Percentiles rank a stretch among this genome's conserved stretches.
phyloP scores from a whole-genome alignment of 2,888 invertebrate species.

The Andrena camellia region DNA sequence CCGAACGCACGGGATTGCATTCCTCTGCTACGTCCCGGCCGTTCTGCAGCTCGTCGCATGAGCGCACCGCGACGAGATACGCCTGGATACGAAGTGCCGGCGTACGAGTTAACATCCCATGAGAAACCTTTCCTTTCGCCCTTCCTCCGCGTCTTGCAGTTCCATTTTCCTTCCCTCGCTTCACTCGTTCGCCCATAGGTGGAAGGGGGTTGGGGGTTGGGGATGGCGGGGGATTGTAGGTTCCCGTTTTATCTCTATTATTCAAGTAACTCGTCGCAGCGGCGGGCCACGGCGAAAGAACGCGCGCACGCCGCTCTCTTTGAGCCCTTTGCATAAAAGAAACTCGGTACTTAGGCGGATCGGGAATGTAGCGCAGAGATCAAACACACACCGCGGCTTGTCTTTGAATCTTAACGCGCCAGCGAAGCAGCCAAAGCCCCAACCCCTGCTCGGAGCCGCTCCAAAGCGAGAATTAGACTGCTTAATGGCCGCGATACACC shows the following conservation, averaged over 20 bases:
- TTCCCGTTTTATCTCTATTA: slow-evolving; percentile 59
- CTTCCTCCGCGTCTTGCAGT: slow-evolving; percentile 1
- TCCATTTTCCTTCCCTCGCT: slow-evolving; percentile 6
- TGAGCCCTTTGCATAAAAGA: slow-evolving; percentile 65
- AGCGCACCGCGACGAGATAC: slow-evolving; percentile 51
- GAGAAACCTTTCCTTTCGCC: slow-evolving; percentile 56
- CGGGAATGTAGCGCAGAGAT: slow-evolving; percentile 60
- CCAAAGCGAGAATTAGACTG: slow-evolving; percentile 13
- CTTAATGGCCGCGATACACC: slow-evolving; percentile 15
- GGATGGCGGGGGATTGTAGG: no score
- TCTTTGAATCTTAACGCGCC: slow-evolving; percentile 43
- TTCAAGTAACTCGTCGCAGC: slow-evolving; percentile 65
- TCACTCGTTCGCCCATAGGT: neutral
- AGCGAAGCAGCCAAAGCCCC: neutral
- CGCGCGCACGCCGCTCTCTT: slow-evolving; percentile 57
- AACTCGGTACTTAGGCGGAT: slow-evolving; percentile 60
- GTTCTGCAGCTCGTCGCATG: slow-evolving; percentile 40
- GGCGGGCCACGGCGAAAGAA: slow-evolving; percentile 48
- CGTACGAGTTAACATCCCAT: slow-evolving; percentile 67
- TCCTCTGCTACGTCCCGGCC: slow-evolving; percentile 55
- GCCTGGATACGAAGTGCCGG: slow-evolving; percentile 7
- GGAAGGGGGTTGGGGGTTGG: no score
- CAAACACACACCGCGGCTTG: slow-evolving; percentile 53
- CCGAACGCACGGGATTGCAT: slow-evolving; percentile 78
- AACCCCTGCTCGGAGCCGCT: neutral